A percentile compares a stretch with the other conserved stretches of the same genome.
Conservation (phyloP, 1,140 invertebrate species). For the Ostrea denselamellosa region DNA sequence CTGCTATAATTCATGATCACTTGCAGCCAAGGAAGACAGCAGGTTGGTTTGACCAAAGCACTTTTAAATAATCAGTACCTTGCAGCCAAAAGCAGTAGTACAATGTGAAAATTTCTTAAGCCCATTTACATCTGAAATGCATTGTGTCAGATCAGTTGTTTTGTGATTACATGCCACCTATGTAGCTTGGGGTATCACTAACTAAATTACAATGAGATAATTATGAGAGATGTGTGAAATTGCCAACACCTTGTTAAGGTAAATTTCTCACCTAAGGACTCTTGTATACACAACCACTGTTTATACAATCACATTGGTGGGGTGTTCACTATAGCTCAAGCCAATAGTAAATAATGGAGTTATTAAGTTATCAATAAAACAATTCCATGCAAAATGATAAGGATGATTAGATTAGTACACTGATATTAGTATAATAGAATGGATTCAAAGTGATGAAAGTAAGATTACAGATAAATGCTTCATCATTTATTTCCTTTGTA, state of each 20-base stretch:
- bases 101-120: background rate
- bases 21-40: background rate
- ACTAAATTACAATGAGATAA: background rate
- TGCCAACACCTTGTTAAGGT: background rate
- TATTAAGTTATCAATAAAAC: too few relatives aligned
- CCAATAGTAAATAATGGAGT: background rate
- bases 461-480: too few relatives aligned
- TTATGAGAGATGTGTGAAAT: background rate
- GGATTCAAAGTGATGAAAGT: too few relatives aligned
- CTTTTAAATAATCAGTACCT: too few relatives aligned
- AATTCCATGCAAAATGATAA: too few relatives aligned
- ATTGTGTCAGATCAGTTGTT: background rate
- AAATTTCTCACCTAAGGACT: background rate
- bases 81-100: background rate
- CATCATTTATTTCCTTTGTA: too few relatives aligned
- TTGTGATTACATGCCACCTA: background rate
- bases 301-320: background rate
- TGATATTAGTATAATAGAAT: too few relatives aligned
- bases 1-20: background rate
- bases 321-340: slow-evolving; percentile 1
- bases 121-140: too few relatives aligned
- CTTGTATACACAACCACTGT: background rate
- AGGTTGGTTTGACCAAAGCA: too few relatives aligned
- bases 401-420: too few relatives aligned
- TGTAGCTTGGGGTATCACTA: slow-evolving; percentile 10